Conservation (phyloP, 2,888 invertebrate species). For the Achlya flavicornis region DNA sequence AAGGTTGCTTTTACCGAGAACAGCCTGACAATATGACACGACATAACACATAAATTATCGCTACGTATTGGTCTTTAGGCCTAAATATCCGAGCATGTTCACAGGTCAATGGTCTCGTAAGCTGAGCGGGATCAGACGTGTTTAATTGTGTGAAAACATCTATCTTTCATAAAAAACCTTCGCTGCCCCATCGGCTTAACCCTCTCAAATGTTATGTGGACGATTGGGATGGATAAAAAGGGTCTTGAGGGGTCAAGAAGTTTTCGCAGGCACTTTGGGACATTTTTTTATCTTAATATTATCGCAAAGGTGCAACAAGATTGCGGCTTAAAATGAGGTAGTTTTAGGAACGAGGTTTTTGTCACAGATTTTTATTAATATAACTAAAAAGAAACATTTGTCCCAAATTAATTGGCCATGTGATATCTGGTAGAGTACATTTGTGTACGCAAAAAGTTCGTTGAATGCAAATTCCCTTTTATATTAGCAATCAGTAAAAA, state of each 20-base stretch:
- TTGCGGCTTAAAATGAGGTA: too few species aligned
- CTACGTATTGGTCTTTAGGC: neutral
- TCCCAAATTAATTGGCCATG: too few species aligned
- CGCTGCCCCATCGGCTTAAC: neutral
- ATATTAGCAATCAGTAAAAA: too few species aligned
- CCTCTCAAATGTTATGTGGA: neutral
- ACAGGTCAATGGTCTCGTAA: neutral
- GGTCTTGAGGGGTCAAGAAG: neutral
- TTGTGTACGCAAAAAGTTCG: too few species aligned
- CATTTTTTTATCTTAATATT: neutral
- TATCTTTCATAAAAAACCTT: conserved; percentile 3
- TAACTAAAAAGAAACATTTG: too few species aligned
- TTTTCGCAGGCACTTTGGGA: neutral
- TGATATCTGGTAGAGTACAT: too few species aligned
- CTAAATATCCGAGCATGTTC: neutral
- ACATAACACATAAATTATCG: neutral
- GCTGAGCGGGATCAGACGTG: neutral
- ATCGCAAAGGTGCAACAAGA: too few species aligned
- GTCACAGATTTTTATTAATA: too few species aligned
- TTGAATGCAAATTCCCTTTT: too few species aligned
- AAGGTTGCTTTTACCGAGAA: too few species aligned
- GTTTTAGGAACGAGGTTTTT: too few species aligned
- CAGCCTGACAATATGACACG: too few species aligned
- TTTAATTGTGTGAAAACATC: conserved; percentile 1
- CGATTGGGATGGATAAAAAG: neutral